Conservation (phyloP, 2,888 invertebrate genomes). For the Ptychoptera contaminata region DNA sequence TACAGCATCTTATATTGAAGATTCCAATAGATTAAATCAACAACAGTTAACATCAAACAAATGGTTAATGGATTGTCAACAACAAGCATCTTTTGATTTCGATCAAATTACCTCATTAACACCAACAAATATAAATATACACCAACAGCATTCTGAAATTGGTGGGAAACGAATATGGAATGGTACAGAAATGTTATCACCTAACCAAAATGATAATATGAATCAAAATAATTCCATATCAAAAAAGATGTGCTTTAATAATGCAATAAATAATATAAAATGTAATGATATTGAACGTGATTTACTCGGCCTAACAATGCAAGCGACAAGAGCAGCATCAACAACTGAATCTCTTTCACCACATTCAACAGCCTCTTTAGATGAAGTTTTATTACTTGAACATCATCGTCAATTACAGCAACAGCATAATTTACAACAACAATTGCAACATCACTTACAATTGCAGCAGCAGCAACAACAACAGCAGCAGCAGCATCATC, state of each 20-base stretch:
- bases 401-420: too few species aligned
- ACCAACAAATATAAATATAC: background rate
- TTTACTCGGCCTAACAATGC: constrained; percentile 8
- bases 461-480: too few species aligned
- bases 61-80: constrained; percentile 12
- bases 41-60: background rate
- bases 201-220: constrained; percentile 8
- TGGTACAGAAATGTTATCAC: constrained; percentile 8
- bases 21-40: constrained; percentile 5
- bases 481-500: too few species aligned
- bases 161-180: constrained; percentile 12
- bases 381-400: too few species aligned
- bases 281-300: constrained; percentile 11
- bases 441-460: too few species aligned
- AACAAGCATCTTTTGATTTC: constrained; percentile 2
- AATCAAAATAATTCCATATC: background rate
- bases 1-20: constrained; percentile 8
- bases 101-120: constrained; percentile 5
- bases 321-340: background rate
- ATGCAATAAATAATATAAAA: constrained; percentile 11
- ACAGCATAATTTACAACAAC: too few species aligned
- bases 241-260: too few species aligned
- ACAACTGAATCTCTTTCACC: background rate
- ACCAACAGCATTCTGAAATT: background rate
- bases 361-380: background rate